Percentiles rank a stretch among this genome's conserved stretches.
Evolutionary conservation across 1,140 invertebrate species (phyloP).

Genomic region (Stegodyphus dumicola): DNA sequence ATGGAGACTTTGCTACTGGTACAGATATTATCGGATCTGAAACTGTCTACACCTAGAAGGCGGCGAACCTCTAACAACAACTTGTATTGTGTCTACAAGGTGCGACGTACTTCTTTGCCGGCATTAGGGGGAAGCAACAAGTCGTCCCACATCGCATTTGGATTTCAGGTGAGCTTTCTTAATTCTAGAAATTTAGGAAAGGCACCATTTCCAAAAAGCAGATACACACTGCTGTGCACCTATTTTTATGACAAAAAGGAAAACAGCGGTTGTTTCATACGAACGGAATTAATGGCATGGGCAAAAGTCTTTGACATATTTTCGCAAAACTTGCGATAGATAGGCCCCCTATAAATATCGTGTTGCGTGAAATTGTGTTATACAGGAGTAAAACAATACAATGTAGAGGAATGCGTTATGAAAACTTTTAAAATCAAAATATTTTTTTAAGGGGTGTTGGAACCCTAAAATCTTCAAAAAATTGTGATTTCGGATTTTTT

Average conservation of each 20-base stretch:
- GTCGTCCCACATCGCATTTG: conserved; percentile 10
- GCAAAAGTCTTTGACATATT: not conserved
- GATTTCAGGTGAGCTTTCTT: conserved; percentile 36
- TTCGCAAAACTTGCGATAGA: no score
- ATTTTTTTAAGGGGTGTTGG: no score
- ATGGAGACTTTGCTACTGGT: conserved; percentile 15
- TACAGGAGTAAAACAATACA: no score
- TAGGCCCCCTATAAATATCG: no score
- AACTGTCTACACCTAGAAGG: conserved; percentile 29
- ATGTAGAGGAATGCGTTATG: no score
- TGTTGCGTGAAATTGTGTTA: no score
- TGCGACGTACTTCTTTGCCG: conserved; percentile 38
- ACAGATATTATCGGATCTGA: conserved; percentile 29
- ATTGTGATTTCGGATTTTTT: no score
- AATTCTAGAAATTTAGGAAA: no score
- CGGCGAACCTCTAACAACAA: conserved; percentile 37
- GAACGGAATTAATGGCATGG: no score
- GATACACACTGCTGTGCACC: not conserved
- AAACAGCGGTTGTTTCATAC: no score
- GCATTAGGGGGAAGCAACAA: conserved; percentile 44
- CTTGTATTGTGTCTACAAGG: conserved; percentile 35
- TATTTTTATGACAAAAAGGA: not conserved
- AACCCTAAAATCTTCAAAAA: no score
- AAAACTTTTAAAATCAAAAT: no score
- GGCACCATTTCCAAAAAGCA: not conserved